phyloP scores from a whole-genome alignment of 2,113 vertebrate species.

The Notarius lentiginosus region DNA sequence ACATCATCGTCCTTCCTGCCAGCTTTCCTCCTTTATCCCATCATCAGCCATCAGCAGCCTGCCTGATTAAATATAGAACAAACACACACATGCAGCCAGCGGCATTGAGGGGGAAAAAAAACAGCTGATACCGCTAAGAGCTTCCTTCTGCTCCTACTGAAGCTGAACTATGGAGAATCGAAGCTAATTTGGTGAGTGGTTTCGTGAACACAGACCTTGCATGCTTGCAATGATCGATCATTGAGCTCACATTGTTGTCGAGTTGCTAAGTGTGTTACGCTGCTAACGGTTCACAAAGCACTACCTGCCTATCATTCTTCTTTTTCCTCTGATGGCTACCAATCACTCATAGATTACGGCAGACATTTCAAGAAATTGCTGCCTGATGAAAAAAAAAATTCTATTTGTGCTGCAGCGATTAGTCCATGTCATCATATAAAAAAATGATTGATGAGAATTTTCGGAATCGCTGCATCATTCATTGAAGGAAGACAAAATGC shows the following conservation, averaged over 20 bases:
- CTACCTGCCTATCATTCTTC: constrained; percentile 14
- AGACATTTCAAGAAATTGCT: constrained; percentile 22
- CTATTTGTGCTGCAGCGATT: constrained; percentile 27
- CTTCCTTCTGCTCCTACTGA: constrained; percentile 23
- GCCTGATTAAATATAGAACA: constrained; percentile 50
- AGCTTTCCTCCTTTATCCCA: constrained; percentile 24
- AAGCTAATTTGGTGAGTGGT: constrained; percentile 46
- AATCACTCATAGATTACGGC: background rate
- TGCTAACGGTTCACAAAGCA: constrained; percentile 7
- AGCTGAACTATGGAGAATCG: constrained; percentile 33
- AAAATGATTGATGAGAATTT: constrained; percentile 20
- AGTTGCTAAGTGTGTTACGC: constrained; percentile 5
- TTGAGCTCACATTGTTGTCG: constrained; percentile 13
- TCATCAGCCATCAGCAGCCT: constrained; percentile 44
- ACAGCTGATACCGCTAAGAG: constrained; percentile 29
- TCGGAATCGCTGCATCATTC: constrained; percentile 17
- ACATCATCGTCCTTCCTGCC: constrained; percentile 24
- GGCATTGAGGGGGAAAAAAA: background rate
- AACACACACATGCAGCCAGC: constrained; percentile 11
- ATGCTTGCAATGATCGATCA: constrained; percentile 23
- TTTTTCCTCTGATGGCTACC: background rate
- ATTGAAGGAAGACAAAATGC: constrained; percentile 22
- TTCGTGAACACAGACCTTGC: constrained; percentile 29
- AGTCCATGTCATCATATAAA: constrained; percentile 9
- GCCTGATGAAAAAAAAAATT: constrained; percentile 5